These are phyloP conservation scores for Herpailurus yagouaroundi DNA, from an alignment of 2,113 vertebrate genomes.

Conservation along the genomic window DNA sequence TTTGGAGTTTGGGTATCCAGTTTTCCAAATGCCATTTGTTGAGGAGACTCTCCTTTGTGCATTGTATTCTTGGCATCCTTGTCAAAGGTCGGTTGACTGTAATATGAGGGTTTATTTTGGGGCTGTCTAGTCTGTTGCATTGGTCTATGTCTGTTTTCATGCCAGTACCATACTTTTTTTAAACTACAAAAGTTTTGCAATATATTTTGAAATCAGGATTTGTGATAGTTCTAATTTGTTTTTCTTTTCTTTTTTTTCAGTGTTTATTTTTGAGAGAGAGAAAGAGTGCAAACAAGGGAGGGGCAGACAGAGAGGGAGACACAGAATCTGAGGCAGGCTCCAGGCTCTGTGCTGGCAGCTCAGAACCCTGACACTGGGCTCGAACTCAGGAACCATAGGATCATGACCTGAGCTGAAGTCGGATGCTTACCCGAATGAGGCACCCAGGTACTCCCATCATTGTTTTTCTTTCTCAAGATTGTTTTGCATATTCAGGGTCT, in stretches of 20 bases:
- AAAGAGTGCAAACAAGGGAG: no score
- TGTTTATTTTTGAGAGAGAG: no score
- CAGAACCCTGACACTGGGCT: no score
- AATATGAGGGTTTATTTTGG: neutral
- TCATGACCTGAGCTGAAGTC: no score
- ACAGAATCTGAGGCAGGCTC: no score
- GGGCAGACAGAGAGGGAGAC: no score
- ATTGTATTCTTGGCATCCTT: neutral
- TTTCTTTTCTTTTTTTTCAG: neutral
- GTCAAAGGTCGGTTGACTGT: neutral
- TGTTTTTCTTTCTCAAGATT: neutral
- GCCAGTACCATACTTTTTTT: neutral
- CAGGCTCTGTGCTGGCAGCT: no score
- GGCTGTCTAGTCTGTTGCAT: neutral
- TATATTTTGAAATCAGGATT: neutral
- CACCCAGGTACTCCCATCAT: neutral
- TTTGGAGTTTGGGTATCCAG: neutral
- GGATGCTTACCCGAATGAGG: no score
- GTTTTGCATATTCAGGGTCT: neutral
- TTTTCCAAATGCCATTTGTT: neutral
- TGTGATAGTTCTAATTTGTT: neutral
- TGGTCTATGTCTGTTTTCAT: neutral
- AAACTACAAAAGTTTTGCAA: neutral
- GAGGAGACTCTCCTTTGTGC: neutral
- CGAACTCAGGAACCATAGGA: no score